A percentile compares a stretch with the other conserved stretches of the same genome.
These are phyloP conservation scores for Synergus japonicus DNA, from an alignment of 2,888 invertebrate species.

Conservation along the genomic window DNA sequence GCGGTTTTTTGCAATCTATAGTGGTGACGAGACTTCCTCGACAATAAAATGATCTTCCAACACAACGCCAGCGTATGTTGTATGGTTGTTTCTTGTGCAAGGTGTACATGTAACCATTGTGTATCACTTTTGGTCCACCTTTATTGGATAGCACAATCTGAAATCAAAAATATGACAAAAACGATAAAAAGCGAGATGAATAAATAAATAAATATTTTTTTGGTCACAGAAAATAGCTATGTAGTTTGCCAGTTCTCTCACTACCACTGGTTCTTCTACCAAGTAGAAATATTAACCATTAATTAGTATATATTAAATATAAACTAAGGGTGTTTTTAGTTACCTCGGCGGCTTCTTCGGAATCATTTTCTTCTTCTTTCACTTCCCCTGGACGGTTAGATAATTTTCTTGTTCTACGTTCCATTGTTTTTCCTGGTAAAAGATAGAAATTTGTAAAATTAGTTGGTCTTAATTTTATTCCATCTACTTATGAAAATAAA, in stretches of 20 bases:
- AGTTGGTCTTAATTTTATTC: too few relatives aligned
- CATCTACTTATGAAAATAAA: too few relatives aligned
- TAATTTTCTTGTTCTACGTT: neutral
- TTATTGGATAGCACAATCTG: constrained; percentile 77
- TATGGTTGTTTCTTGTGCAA: constrained; percentile 77
- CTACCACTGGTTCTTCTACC: too few relatives aligned
- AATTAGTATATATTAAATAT: neutral
- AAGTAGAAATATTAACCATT: too few relatives aligned
- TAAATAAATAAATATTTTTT: too few relatives aligned
- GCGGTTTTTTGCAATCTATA: constrained; percentile 71
- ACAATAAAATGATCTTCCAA: constrained; percentile 76
- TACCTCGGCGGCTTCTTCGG: neutral
- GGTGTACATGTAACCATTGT: constrained; percentile 78
- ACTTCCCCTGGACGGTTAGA: neutral
- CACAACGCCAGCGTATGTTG: constrained; percentile 78
- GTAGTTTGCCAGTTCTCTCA: too few relatives aligned
- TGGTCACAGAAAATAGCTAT: too few relatives aligned
- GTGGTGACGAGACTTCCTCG: constrained; percentile 77
- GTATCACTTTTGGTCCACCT: constrained; percentile 78
- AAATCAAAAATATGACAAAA: neutral
- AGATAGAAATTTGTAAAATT: too few relatives aligned
- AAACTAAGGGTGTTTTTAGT: neutral
- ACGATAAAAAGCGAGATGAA: too few relatives aligned
- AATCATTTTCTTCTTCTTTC: constrained; percentile 12
- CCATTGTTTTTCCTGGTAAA: neutral